Evolutionary conservation across 1,140 invertebrate species (phyloP), one percentile per base, ranked within the genome.

Genomic region (Nomia melanderi): DNA sequence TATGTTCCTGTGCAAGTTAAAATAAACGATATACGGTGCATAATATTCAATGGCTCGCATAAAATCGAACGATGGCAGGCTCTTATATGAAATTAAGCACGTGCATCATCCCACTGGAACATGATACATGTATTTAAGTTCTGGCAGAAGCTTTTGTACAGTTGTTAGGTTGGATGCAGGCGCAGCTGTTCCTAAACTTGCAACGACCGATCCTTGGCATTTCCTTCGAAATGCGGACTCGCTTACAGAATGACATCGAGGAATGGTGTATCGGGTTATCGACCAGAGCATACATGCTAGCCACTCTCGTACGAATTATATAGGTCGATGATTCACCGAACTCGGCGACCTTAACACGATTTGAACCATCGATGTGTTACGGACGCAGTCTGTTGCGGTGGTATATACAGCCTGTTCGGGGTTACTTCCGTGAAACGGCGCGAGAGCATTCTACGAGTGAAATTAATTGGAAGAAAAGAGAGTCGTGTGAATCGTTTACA

Each of bases 111-210:
- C 12, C 53, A 6, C 33, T 47, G n/a, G 23, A n/a, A 50, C 69
- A 5, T 14, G 56, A 71, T 36, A 71, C 47, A 44, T 44, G 41
- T 44, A 62, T 71, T 71, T 33, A 47, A 62, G 39, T 33, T 71
- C n/a, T 17, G 20, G n/a, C 44, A 17, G 39, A 39, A 65, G 25
- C 71, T 64, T 64, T 65, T 33, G 64, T 64, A 44, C 70, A 73
- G 59, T 59, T 64, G 70, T 73, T 72, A 36, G 23, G 17, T 20
- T 17, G 44, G 31, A 27, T 54, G 62, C 25, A 73, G 33, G 33
- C 44, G 60, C 71, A 73, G 71, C 71, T 73, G 71, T 64, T 73
- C 25, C 47, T 39, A 31, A 73, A 73, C 59, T 73, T 14, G 25
- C 31, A 54, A 73, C 71, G 57, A 50, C 57, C 57, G 59, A 73